phyloP scores from a whole-genome alignment of 2,888 invertebrate species.

The Stenchaetothrips biformis region DNA sequence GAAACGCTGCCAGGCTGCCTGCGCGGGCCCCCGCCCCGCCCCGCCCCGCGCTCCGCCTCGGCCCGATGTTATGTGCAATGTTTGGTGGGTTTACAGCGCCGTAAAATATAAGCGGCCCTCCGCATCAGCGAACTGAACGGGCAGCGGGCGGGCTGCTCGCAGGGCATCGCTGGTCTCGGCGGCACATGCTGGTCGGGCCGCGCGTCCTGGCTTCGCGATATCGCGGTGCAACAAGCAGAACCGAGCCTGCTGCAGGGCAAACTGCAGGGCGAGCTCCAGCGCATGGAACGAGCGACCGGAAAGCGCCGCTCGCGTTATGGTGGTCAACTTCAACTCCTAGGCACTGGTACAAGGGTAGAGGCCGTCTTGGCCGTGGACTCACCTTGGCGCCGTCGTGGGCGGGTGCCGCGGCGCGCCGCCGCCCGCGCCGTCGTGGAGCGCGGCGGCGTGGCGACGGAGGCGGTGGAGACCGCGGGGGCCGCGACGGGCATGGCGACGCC shows the following conservation, averaged over 20 bases:
- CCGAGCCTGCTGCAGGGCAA: too few relatives aligned
- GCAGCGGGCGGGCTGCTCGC: too few relatives aligned
- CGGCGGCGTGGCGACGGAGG: background rate
- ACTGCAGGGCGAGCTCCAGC: too few relatives aligned
- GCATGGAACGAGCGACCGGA: too few relatives aligned
- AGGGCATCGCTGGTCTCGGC: background rate
- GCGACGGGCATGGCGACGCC: background rate
- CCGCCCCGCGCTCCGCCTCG: background rate
- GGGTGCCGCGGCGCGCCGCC: background rate
- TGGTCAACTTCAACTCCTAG: background rate
- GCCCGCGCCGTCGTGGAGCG: background rate
- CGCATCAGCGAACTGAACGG: background rate
- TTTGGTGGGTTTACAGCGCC: conserved; percentile 20
- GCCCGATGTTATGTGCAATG: conserved; percentile 13
- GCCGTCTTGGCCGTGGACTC: background rate
- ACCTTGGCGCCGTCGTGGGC: background rate
- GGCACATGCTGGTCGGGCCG: background rate
- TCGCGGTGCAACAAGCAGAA: background rate
- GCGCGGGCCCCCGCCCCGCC: background rate
- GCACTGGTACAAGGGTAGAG: background rate
- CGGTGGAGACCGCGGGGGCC: background rate
- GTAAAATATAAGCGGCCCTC: conserved; percentile 17
- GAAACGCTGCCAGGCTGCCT: background rate
- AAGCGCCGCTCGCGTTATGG: background rate
- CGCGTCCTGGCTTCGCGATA: background rate